A percentile compares a stretch with the other conserved stretches of the same genome.
Evolutionary conservation across 2,888 invertebrate genomes (phyloP).

Genomic region (Escarpia spicata): DNA sequence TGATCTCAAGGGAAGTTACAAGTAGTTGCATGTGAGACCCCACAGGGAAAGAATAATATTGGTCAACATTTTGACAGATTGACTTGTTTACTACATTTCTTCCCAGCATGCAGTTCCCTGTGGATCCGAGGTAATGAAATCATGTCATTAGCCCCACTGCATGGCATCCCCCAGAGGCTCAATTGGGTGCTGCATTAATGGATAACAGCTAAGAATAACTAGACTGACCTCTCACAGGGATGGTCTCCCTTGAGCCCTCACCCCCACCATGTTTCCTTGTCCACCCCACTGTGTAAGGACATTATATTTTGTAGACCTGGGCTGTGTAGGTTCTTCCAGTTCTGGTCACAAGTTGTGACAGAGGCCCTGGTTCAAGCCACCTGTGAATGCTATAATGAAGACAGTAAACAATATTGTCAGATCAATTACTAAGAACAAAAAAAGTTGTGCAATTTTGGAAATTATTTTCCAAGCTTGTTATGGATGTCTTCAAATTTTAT

Average conservation of each 20-base stretch:
- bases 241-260: not conserved
- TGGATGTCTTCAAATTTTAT: too few relatives aligned
- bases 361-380: not conserved
- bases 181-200: not conserved
- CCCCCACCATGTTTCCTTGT: not conserved
- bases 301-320: not conserved
- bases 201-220: not conserved
- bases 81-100: not conserved
- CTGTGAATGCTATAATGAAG: not conserved
- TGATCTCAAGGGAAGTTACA: not conserved
- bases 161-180: not conserved
- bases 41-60: not conserved
- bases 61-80: not conserved
- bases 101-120: not conserved
- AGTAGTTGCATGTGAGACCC: not conserved
- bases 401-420: not conserved
- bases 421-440: too few relatives aligned
- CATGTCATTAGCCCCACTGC: not conserved
- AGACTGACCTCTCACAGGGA: not conserved
- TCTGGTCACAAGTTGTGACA: not conserved
- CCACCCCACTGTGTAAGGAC: not conserved
- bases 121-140: not conserved
- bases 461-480: too few relatives aligned
- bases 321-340: not conserved
- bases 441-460: too few relatives aligned